Evolutionary conservation across 2,888 invertebrate genomes (phyloP).

Genomic region (Steinernema carpocapsae): DNA sequence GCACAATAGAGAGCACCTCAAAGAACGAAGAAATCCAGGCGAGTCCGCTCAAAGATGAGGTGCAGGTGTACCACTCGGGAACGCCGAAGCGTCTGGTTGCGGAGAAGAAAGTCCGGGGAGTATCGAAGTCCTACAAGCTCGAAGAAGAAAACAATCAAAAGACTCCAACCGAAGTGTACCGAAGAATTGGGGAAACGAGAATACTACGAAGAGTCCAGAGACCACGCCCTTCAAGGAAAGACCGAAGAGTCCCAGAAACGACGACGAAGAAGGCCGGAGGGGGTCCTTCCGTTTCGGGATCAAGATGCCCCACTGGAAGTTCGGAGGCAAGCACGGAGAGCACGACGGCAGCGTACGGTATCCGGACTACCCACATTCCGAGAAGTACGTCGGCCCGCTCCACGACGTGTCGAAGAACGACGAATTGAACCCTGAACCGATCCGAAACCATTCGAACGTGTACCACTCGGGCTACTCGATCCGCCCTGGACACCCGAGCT

Average conservation of each 20-base stretch:
- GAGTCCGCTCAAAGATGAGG: constrained; percentile 39
- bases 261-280: constrained; percentile 19
- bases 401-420: constrained; percentile 37
- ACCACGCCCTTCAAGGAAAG: not conserved
- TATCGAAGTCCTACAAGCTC: not conserved
- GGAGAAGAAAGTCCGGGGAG: not conserved
- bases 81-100: not conserved
- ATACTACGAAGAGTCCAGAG: not conserved
- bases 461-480: constrained; percentile 35
- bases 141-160: not conserved
- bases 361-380: constrained; percentile 5
- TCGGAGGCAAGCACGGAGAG: constrained; percentile 35
- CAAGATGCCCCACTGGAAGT: constrained; percentile 31
- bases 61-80: constrained; percentile 42
- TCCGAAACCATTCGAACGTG: constrained; percentile 28
- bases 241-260: not conserved
- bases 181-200: constrained; percentile 8
- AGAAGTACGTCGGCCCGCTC: constrained; percentile 44
- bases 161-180: not conserved
- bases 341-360: not conserved
- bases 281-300: constrained; percentile 32
- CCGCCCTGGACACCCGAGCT: not conserved
- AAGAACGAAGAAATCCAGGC: constrained; percentile 12
- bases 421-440: constrained; percentile 40
- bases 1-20: constrained; percentile 2